Percentiles rank a stretch among this genome's conserved stretches.
Conservation (phyloP, 1,140 invertebrate species). For the Potamilus streckersoni region DNA sequence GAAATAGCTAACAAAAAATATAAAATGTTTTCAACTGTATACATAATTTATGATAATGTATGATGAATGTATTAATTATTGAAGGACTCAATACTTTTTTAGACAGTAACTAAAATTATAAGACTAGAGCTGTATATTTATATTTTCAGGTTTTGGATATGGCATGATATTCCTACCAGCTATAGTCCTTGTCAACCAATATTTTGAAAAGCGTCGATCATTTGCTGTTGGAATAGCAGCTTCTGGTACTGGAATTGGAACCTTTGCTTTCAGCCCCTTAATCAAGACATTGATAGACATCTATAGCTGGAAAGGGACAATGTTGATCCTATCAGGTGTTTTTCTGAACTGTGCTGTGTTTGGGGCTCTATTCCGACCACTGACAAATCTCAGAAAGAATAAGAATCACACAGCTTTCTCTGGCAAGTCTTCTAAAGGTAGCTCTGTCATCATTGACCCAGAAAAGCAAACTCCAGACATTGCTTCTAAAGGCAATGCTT, state of each 20-base stretch:
- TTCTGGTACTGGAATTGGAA: slow-evolving; percentile 89
- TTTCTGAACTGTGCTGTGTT: slow-evolving; percentile 18
- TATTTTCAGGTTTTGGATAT: slow-evolving; percentile 80
- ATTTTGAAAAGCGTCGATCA: slow-evolving; percentile 88
- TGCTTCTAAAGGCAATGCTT: no score
- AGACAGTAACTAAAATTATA: no score
- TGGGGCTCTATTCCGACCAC: slow-evolving; percentile 9
- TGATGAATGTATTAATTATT: no score
- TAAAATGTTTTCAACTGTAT: no score
- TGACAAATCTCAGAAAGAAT: not conserved
- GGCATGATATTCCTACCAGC: slow-evolving; percentile 89
- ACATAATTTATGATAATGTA: no score
- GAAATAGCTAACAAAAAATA: no score
- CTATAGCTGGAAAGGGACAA: slow-evolving; percentile 1
- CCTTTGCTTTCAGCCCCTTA: slow-evolving; percentile 73
- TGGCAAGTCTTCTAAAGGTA: no score
- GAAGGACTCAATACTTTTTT: no score
- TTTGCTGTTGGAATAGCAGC: slow-evolving; percentile 87
- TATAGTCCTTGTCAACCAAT: slow-evolving; percentile 87
- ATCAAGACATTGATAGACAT: not conserved
- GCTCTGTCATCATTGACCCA: no score
- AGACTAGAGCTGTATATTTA: no score
- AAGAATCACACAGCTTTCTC: no score
- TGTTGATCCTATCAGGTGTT: slow-evolving; percentile 9
- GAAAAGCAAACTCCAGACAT: no score